Evolutionary conservation across 2,797 vertebrate species (phyloP).

Genomic region (Poeciliopsis gracilis): DNA sequence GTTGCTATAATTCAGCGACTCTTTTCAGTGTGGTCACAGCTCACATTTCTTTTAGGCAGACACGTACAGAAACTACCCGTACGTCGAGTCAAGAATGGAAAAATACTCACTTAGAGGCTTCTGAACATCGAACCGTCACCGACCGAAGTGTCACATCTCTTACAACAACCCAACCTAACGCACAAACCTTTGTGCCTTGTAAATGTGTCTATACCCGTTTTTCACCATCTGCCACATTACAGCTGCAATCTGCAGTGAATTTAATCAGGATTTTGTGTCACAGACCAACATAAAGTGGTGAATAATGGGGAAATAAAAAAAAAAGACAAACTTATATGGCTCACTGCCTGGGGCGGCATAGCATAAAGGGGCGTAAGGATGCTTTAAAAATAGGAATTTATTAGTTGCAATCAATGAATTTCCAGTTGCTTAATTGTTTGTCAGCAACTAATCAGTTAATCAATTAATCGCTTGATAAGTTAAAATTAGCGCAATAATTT

Average conservation of each 20-base stretch:
- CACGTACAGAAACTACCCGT: background rate
- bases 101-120: background rate
- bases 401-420: background rate
- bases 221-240: background rate
- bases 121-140: slow-evolving; percentile 3
- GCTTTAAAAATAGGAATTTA: background rate
- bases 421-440: background rate
- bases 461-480: too few relatives aligned
- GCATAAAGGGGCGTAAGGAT: background rate
- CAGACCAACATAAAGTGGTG: background rate
- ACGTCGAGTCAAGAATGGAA: background rate
- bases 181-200: background rate
- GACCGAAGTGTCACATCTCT: background rate
- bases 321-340: background rate
- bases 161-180: background rate
- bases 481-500: too few relatives aligned
- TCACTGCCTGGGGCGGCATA: background rate
- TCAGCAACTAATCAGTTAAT: too few relatives aligned
- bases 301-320: background rate
- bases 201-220: background rate
- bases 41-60: background rate
- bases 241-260: background rate
- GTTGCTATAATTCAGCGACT: background rate
- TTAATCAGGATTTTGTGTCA: background rate
- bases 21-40: background rate